Percentiles rank a stretch among this genome's conserved stretches.
Conservation (phyloP, 2,797 vertebrate genomes). For the Falco rusticolus region DNA sequence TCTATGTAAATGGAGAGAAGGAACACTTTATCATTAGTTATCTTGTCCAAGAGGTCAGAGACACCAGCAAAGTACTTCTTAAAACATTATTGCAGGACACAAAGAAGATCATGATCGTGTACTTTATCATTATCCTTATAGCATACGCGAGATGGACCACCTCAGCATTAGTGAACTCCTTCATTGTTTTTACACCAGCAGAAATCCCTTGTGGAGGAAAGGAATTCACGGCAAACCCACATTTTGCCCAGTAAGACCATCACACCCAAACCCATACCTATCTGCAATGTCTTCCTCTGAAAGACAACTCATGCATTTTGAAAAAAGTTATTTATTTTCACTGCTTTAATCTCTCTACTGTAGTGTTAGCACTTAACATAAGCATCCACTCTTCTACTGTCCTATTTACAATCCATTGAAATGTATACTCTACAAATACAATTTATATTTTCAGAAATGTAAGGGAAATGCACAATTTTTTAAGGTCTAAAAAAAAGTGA, state of each 20-base stretch:
- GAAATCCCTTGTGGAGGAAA: not conserved
- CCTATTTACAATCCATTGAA: constrained; percentile 77
- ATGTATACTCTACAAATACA: constrained; percentile 89
- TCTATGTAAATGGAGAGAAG: not conserved
- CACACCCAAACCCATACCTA: not conserved
- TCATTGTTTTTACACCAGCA: not conserved
- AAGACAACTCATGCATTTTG: not conserved
- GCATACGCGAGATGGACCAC: not conserved
- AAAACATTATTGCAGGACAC: not conserved
- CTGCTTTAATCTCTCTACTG: constrained; percentile 76
- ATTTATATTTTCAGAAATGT: constrained; percentile 84
- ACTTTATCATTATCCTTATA: not conserved
- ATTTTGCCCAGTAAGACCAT: not conserved
- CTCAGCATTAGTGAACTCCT: not conserved
- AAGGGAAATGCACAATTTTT: constrained; percentile 71
- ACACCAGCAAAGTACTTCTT: not conserved
- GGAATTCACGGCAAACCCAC: not conserved
- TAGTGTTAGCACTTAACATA: constrained; percentile 79
- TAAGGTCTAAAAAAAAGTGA: constrained; percentile 63
- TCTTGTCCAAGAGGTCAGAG: not conserved
- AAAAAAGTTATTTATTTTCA: constrained; percentile 77
- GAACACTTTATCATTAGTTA: not conserved
- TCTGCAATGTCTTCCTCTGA: not conserved
- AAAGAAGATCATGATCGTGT: not conserved
- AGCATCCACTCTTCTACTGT: constrained; percentile 72